phyloP scores from a whole-genome alignment of 2,113 vertebrate genomes.

The Notothenia rossii region DNA sequence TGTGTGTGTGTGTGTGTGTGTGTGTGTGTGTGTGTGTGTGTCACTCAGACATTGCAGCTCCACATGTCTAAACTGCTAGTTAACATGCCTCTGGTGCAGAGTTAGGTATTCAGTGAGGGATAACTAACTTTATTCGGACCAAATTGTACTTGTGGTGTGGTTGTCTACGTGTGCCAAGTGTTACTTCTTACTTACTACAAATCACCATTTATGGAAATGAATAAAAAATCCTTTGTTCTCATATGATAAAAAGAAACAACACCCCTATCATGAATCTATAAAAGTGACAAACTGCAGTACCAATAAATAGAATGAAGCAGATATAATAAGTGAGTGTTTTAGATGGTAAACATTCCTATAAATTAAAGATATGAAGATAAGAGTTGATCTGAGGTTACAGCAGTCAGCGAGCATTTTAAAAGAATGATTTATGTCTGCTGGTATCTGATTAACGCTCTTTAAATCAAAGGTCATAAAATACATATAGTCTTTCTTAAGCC shows the following conservation, averaged over 20 bases:
- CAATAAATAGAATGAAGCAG: background rate
- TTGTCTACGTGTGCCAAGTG: background rate
- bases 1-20: constrained; percentile 21
- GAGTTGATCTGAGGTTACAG: background rate
- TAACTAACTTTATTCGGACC: background rate
- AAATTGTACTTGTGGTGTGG: background rate
- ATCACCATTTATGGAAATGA: background rate
- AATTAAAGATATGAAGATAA: constrained; percentile 14
- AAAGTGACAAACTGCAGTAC: background rate
- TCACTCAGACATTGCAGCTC: constrained; percentile 32
- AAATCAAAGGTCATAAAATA: constrained; percentile 16
- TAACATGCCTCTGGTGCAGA: constrained; percentile 37
- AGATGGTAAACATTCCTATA: constrained; percentile 2
- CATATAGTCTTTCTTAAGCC: background rate
- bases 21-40: background rate
- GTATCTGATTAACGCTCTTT: background rate
- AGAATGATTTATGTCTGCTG: constrained; percentile 40
- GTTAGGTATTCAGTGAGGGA: background rate
- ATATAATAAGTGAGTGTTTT: background rate
- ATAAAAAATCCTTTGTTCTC: background rate
- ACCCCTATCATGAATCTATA: background rate
- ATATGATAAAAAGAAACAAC: background rate
- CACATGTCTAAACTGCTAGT: constrained; percentile 43
- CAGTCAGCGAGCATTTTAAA: background rate
- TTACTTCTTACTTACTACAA: background rate